Conservation (phyloP, 2,888 invertebrate genomes). For the Xestia ashworthii region DNA sequence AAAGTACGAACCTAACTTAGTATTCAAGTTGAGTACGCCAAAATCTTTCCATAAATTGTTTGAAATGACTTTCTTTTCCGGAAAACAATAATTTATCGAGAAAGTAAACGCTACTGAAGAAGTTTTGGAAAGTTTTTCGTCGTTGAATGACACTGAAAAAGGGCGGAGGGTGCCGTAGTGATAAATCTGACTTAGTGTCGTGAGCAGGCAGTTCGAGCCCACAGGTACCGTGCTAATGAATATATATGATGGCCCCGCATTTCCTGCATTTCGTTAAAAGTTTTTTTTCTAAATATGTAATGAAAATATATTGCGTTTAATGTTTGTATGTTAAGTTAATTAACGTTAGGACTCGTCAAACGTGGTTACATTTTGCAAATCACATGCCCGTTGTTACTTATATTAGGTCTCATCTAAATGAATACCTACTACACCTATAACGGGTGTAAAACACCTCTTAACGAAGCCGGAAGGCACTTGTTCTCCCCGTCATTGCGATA, state of each 20-base stretch:
- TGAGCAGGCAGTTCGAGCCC: constrained; percentile 75
- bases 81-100: constrained; percentile 53
- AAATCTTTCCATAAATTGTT: constrained; percentile 42
- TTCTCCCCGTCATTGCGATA: no score
- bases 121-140: constrained; percentile 59
- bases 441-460: no score
- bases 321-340: constrained; percentile 23
- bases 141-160: constrained; percentile 78
- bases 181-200: constrained; percentile 88
- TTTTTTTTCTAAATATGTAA: constrained; percentile 37
- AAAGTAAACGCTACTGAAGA: constrained; percentile 54
- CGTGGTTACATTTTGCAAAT: not conserved
- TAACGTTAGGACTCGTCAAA: constrained; percentile 9
- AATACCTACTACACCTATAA: no score
- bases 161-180: constrained; percentile 73
- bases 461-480: no score
- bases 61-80: constrained; percentile 44
- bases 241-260: constrained; percentile 75
- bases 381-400: not conserved
- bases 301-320: constrained; percentile 42
- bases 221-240: constrained; percentile 83
- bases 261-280: constrained; percentile 63
- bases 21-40: constrained; percentile 25
- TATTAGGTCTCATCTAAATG: not conserved
- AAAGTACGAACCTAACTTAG: constrained; percentile 24